These are phyloP conservation scores for Natator depressus DNA, from an alignment of 2,113 vertebrate species.

Conservation along the genomic window DNA sequence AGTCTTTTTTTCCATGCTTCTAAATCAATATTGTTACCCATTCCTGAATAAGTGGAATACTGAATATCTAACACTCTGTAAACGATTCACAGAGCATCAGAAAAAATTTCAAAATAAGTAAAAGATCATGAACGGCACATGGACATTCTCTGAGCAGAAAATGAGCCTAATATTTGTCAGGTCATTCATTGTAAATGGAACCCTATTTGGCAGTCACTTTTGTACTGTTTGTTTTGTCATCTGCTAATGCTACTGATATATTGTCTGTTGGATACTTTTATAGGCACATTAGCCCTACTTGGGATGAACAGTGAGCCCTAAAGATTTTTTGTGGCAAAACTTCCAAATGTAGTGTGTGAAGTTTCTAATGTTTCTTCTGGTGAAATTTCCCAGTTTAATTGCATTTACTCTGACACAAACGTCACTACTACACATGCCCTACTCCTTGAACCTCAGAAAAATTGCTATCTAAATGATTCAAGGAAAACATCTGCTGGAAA, in stretches of 20 bases:
- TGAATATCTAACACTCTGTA: too few species aligned
- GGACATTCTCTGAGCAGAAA: not conserved
- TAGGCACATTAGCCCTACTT: not conserved
- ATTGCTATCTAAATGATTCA: conserved; percentile 35
- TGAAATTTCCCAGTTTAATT: conserved; percentile 46
- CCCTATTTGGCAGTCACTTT: not conserved
- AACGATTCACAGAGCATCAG: not conserved
- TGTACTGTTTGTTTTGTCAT: not conserved
- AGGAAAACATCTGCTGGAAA: conserved; percentile 9
- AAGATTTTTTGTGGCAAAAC: not conserved
- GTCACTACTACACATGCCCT: conserved; percentile 3
- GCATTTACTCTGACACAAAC: conserved; percentile 42
- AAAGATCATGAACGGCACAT: too few species aligned
- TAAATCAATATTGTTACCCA: not conserved
- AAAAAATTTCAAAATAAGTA: not conserved
- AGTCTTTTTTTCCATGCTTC: not conserved
- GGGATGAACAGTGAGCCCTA: not conserved
- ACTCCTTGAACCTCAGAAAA: conserved; percentile 22
- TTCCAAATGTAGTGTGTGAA: not conserved
- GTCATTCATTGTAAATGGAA: not conserved
- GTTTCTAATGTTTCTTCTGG: conserved; percentile 4
- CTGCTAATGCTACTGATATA: not conserved
- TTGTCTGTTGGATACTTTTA: not conserved
- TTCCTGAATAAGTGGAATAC: not conserved
- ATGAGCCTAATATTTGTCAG: not conserved